Evolutionary conservation across 2,888 invertebrate genomes (phyloP).

Genomic region (Heteropelma amictum): DNA sequence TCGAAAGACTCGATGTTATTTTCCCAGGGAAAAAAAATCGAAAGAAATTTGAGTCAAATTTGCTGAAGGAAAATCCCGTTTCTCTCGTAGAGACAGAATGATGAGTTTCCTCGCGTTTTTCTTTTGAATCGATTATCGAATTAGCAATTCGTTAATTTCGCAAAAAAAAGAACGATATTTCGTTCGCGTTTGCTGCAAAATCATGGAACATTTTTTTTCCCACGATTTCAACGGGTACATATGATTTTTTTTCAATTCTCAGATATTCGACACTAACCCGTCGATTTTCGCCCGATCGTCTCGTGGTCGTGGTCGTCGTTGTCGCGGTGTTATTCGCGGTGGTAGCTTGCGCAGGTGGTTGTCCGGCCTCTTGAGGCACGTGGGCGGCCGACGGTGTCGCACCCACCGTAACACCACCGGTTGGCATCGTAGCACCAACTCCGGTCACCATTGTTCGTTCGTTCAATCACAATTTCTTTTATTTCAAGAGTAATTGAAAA

Average conservation of each 20-base stretch:
- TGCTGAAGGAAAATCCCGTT: no score
- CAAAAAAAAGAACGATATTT: not conserved
- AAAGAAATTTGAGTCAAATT: not conserved
- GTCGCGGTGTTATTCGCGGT: slow-evolving; percentile 54
- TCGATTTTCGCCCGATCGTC: slow-evolving; percentile 77
- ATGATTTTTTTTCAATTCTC: not conserved
- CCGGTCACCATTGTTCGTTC: slow-evolving; percentile 73
- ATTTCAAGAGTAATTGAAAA: not conserved
- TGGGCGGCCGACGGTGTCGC: slow-evolving; percentile 75
- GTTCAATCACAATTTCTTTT: slow-evolving; percentile 48
- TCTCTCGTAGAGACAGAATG: no score
- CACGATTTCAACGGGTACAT: no score
- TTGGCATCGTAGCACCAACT: slow-evolving; percentile 76
- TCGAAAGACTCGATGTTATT: slow-evolving; percentile 1
- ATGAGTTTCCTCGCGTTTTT: no score
- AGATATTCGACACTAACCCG: slow-evolving; percentile 74
- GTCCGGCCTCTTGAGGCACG: slow-evolving; percentile 77
- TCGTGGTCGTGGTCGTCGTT: slow-evolving; percentile 63
- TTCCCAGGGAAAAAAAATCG: not conserved
- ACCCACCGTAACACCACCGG: slow-evolving; percentile 75
- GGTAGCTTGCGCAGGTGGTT: slow-evolving; percentile 74
- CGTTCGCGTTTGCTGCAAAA: not conserved
- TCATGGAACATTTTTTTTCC: no score
- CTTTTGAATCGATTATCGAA: no score
- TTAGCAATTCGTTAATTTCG: not conserved